Evolutionary conservation across 2,113 vertebrate genomes (phyloP).

Genomic region (Ailurus styani): DNA sequence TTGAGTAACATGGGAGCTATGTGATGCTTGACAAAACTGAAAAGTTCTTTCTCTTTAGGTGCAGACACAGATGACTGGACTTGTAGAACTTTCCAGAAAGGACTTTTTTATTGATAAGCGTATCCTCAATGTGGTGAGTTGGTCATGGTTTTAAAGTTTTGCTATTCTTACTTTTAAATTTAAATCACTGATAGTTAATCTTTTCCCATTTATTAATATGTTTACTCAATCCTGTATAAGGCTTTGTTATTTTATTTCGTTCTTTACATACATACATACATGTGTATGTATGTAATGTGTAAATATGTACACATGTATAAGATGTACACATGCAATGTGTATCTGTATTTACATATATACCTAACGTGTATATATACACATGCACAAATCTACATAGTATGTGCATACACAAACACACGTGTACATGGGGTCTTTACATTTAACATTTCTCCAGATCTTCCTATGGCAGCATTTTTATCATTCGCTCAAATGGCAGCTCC

Average conservation of each 20-base stretch:
- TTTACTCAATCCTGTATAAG: background rate
- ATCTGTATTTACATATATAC: background rate
- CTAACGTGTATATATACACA: background rate
- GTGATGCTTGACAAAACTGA: background rate
- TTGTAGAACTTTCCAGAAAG: background rate
- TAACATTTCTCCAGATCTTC: background rate
- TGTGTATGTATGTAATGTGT: background rate
- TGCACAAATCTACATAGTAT: background rate
- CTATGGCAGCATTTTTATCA: background rate
- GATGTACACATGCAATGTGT: background rate
- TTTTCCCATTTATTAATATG: background rate
- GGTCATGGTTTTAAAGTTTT: background rate
- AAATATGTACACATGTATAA: background rate
- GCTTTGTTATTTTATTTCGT: background rate
- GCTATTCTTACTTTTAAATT: background rate
- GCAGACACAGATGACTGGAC: background rate
- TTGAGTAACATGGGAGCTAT: background rate
- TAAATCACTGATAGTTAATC: background rate
- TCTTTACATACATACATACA: background rate
- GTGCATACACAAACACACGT: background rate
- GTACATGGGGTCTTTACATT: background rate
- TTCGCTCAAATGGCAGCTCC: background rate
- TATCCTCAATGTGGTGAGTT: background rate
- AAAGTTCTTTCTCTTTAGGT: background rate
- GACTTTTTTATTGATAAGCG: background rate